phyloP scores from a whole-genome alignment of 2,113 vertebrate species.

The Scytalopus superciliaris region DNA sequence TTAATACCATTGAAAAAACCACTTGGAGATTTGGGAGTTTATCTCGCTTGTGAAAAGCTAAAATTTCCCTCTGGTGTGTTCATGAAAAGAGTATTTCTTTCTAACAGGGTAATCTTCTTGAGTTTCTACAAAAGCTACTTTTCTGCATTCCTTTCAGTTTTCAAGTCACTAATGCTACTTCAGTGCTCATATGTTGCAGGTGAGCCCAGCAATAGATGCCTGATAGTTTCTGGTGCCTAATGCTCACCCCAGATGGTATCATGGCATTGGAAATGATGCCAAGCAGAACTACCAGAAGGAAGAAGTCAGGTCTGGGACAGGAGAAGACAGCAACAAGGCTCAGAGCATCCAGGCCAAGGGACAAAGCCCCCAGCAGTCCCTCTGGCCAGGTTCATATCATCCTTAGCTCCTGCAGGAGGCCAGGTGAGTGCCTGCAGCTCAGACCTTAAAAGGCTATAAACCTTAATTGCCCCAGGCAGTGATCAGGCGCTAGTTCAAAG shows the following conservation, averaged over 20 bases:
- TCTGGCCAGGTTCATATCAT: background rate
- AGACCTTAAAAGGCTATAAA: background rate
- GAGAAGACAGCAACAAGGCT: background rate
- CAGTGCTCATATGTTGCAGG: background rate
- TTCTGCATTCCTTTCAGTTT: background rate
- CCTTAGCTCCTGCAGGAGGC: background rate
- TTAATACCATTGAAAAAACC: background rate
- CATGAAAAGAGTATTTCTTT: background rate
- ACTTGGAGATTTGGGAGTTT: background rate
- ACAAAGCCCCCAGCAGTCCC: background rate
- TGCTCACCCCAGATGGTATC: background rate
- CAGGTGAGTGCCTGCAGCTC: background rate
- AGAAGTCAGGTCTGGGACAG: background rate
- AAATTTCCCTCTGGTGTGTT: background rate
- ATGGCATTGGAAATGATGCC: accelerated
- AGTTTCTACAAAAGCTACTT: background rate
- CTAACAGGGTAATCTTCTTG: background rate
- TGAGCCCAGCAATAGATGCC: background rate
- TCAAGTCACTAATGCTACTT: background rate
- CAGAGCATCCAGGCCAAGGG: background rate
- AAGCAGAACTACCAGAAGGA: background rate
- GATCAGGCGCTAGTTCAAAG: background rate
- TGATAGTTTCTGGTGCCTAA: background rate
- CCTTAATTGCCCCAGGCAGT: background rate
- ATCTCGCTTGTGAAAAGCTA: background rate